Evolutionary conservation across 2,797 vertebrate species (phyloP).

Genomic region (Esox masquinongy): DNA sequence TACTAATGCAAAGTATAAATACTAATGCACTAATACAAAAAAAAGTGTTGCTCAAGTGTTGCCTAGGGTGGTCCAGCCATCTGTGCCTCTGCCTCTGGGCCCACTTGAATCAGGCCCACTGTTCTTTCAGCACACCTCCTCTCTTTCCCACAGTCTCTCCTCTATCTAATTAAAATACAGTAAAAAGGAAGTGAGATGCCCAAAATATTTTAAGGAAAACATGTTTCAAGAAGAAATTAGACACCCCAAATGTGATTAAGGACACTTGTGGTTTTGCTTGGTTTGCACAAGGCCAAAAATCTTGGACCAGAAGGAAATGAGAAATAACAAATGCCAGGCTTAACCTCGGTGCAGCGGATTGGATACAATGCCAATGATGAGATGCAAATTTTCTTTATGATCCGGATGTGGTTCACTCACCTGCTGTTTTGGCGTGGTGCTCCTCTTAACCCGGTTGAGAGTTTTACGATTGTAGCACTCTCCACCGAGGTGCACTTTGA

Average conservation of each 20-base stretch:
- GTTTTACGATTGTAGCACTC: conserved; percentile 90
- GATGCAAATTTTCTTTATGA: neutral
- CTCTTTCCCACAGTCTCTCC: too few relatives aligned
- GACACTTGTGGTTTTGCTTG: neutral
- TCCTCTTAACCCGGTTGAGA: conserved; percentile 85
- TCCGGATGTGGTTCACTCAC: conserved; percentile 45
- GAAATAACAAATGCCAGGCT: neutral
- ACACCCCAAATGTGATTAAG: neutral
- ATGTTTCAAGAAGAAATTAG: neutral
- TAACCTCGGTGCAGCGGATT: neutral
- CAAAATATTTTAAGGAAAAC: too few relatives aligned
- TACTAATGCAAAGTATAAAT: too few relatives aligned
- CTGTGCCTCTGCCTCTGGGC: too few relatives aligned
- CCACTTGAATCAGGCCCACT: too few relatives aligned
- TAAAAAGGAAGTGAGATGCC: too few relatives aligned
- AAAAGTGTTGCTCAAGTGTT: too few relatives aligned
- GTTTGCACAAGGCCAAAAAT: neutral
- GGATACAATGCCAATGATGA: neutral
- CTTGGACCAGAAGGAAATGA: neutral
- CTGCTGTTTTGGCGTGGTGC: conserved; percentile 81
- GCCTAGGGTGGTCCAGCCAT: too few relatives aligned
- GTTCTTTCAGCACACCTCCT: too few relatives aligned
- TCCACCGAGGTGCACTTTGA: conserved; percentile 79
- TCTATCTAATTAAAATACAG: too few relatives aligned
- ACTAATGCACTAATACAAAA: too few relatives aligned